Conservation (phyloP, 2,888 invertebrate species). For the Incurvaria masculella region DNA sequence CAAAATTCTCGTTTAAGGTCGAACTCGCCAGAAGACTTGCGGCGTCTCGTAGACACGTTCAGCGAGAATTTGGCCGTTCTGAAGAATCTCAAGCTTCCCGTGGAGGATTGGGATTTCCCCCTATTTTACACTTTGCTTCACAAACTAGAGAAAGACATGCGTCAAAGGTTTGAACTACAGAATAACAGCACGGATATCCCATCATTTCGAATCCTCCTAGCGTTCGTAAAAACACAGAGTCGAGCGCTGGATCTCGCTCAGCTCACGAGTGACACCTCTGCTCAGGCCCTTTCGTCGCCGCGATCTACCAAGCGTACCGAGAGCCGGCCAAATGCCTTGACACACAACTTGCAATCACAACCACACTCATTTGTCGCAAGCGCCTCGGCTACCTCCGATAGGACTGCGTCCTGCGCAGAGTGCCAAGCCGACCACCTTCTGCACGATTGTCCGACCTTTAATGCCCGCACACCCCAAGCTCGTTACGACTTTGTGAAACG, state of each 20-base stretch:
- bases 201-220: not conserved
- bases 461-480: not conserved
- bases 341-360: not conserved
- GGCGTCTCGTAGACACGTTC: not conserved
- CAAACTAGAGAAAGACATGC: not conserved
- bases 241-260: not conserved
- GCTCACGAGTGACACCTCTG: not conserved
- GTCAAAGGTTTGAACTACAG: not conserved
- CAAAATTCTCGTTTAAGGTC: not conserved
- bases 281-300: not conserved
- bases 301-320: not conserved
- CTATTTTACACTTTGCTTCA: not conserved
- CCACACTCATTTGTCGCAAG: not conserved
- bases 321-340: not conserved
- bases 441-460: not conserved
- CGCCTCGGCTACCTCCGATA: not conserved
- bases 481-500: not conserved
- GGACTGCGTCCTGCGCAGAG: not conserved
- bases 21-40: not conserved
- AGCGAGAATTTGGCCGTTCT: not conserved
- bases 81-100: not conserved
- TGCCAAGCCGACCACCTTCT: not conserved
- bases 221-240: not conserved
- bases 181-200: not conserved
- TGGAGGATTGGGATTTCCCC: not conserved